Evolutionary conservation across 2,113 vertebrate species (phyloP).

Genomic region (Puma concolor): DNA sequence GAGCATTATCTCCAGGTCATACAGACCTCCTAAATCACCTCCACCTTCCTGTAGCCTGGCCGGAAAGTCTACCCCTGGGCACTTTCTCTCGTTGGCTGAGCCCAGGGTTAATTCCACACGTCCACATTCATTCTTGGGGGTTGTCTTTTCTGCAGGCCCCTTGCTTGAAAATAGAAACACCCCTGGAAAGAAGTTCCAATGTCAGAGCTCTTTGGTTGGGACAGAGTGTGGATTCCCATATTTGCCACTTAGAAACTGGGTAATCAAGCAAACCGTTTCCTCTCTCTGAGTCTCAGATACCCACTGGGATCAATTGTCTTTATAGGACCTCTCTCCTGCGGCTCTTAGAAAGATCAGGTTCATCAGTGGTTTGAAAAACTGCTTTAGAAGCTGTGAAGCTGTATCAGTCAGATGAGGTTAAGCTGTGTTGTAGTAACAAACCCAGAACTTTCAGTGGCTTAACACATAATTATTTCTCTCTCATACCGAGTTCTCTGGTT

Average conservation of each 20-base stretch:
- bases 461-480: not conserved
- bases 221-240: rapidly evolving
- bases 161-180: not conserved
- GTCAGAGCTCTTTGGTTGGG: rapidly evolving
- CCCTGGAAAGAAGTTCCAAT: not conserved
- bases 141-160: not conserved
- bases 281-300: not conserved
- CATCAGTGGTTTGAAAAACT: not conserved
- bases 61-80: not conserved
- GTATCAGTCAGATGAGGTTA: not conserved
- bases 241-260: not conserved
- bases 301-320: not conserved
- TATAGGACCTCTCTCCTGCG: not conserved
- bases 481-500: not conserved
- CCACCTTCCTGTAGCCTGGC: not conserved
- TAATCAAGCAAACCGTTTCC: not conserved
- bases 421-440: not conserved
- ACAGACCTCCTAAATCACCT: rapidly evolving
- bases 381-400: not conserved
- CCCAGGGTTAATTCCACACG: not conserved
- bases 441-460: not conserved
- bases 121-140: not conserved
- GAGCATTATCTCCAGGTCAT: too few species aligned
- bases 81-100: not conserved
- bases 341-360: not conserved